Base-by-base conservation (phyloP, 2,113 vertebrate species). In the Alexandromys fortis region DNA sequence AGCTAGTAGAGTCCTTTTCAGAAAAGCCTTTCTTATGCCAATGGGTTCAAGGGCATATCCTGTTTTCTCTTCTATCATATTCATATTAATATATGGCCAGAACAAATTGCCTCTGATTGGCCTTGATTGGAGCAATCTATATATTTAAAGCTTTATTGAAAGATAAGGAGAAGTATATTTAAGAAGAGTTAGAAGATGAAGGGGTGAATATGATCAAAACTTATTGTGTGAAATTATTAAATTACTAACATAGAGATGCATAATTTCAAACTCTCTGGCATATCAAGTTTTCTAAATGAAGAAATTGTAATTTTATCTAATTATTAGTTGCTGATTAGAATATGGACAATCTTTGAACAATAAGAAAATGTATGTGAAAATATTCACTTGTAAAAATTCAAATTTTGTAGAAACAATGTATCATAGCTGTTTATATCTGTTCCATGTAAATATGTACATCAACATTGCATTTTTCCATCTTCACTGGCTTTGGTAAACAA, bases 381-480 rank as follows among this genome's bases (percentile, higher is more conserved):
- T 77, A 10, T 0, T 22, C 16, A 95, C 16, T 75, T 81, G 47
- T 1, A 9, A 96, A 81, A 97, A 94, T n/a, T 92, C 92, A 70
- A 67, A 92, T 97, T 95, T 97, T 89, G 14, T 83, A 94, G 2
- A 85, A 58, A 85, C 82, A 38, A 5, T 16, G 26, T 88, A 88
- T 88, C 86, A 92, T 33, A 88, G 5, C 52, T 96, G 95, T 93
- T 97, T n/a, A 95, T 49, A 97, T 97, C 19, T 22, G 70, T 7
- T 94, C 35, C 11, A 68, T 89, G 75, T 82, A 77, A 61, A 21
- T 0, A 52, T 93, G 88, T 33, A 7, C 14, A 95, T 96, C 14
- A 97, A 81, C 35, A 2, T 91, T 94, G 95, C 90, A 24, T 95
- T 87, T 30, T 30, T 92, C 30, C 61, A 22, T 93, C 16, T 30